Evolutionary conservation across 1,140 invertebrate genomes (phyloP), one percentile per base, ranked within the genome.

Genomic region (Drosophila biarmipes): DNA sequence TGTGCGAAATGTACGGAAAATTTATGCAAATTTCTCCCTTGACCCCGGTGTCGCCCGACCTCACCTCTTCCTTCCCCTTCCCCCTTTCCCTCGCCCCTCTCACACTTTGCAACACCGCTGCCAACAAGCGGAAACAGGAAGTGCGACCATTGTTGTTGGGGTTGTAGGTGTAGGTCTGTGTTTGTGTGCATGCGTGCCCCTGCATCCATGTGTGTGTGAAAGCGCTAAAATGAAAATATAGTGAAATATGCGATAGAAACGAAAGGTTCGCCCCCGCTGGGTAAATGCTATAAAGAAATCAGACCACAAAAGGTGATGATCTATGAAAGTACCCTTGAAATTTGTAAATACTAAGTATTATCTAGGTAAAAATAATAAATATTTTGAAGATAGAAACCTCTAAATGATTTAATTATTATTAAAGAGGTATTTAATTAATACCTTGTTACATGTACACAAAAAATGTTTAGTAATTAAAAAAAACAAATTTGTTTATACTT

Each of bases 1-100:
- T 82, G 82, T 86, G 74, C 78, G 82, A 86, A 86, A 86, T 87
- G 82, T 86, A 87, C 82, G 82, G 80, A 87, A 86, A 86, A 86
- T 86, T 87, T 86, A 86, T 86, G 82, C 82, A 86, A 86, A 86
- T 86, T 87, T 86, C 78, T 55, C 68, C 73, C 73, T 86, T 82
- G 82, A 81, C 78, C 81, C 67, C 56, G 31, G 45, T 64, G 63
- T 67, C 63, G 35, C 35, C 45, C 45, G 57, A 49, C n/a, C 46
- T 31, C 24, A 12, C 46, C 49, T 42, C 17, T 37, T 10, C 10
- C n/a, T 19, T 8, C 27, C 21, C 14, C 6, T n/a, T 10, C 27
- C 19, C 21, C 24, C 10, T 27, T 17, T 11, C 29, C 40, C 11
- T 43, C 56, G 34, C 5, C 34, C 35, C 10, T 55, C 45, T 8